phyloP scores from a whole-genome alignment of 2,888 invertebrate species.

The Patella depressa region DNA sequence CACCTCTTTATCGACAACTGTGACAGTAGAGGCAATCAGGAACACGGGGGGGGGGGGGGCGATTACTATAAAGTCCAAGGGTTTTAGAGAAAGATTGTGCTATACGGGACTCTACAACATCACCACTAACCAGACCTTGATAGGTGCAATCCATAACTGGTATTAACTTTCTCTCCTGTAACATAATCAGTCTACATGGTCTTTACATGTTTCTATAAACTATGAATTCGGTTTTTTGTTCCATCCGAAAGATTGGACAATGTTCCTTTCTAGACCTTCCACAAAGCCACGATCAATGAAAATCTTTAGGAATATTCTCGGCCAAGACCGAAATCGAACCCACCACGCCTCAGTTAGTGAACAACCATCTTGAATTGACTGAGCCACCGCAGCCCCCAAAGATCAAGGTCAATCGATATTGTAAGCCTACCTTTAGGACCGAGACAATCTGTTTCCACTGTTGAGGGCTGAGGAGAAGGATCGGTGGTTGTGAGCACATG shows the following conservation, averaged over 20 bases:
- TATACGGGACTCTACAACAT: conserved; percentile 91
- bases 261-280: too few species aligned
- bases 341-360: not conserved
- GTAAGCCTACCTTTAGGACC: conserved; percentile 78
- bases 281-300: too few species aligned
- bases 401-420: not conserved
- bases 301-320: too few species aligned
- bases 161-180: conserved; percentile 83
- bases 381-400: too few species aligned
- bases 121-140: conserved; percentile 91
- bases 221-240: too few species aligned
- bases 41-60: too few species aligned
- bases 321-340: too few species aligned
- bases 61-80: conserved; percentile 94
- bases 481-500: conserved; percentile 98
- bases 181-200: conserved; percentile 20
- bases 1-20: too few species aligned
- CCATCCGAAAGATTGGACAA: too few species aligned
- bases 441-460: conserved; percentile 93
- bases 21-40: too few species aligned
- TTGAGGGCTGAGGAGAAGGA: conserved; percentile 81
- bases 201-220: too few species aligned
- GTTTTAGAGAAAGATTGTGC: conserved; percentile 99
- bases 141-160: conserved; percentile 83
- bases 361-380: not conserved